phyloP scores from a whole-genome alignment of 2,797 vertebrate genomes.

The Siniperca undulata region DNA sequence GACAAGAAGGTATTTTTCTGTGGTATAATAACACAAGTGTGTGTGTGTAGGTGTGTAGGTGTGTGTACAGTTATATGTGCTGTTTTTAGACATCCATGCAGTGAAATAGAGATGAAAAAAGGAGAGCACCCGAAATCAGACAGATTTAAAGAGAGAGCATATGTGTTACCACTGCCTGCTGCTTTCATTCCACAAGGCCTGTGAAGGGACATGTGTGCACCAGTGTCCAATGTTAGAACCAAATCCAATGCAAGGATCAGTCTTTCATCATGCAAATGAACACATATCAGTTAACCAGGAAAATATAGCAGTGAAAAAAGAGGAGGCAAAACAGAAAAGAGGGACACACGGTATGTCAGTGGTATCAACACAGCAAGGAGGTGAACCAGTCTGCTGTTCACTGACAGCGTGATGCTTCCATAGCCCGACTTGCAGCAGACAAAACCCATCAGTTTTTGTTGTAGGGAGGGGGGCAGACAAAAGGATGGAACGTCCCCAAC shows the following conservation, averaged over 20 bases:
- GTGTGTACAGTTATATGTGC: conserved; percentile 22
- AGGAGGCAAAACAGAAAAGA: conserved; percentile 26
- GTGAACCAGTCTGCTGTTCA: conserved; percentile 61
- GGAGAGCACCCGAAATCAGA: conserved; percentile 5
- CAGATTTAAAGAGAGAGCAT: conserved; percentile 19
- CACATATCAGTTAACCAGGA: conserved; percentile 21
- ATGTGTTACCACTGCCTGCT: conserved; percentile 28
- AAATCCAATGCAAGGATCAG: too few relatives aligned
- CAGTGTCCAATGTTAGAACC: not conserved
- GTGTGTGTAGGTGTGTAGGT: conserved; percentile 30
- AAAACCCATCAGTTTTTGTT: conserved; percentile 62
- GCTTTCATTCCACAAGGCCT: conserved; percentile 48
- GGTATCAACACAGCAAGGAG: conserved; percentile 67
- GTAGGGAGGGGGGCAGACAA: conserved; percentile 54
- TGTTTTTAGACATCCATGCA: conserved; percentile 32
- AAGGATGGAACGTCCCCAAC: conserved; percentile 67
- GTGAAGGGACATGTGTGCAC: conserved; percentile 27
- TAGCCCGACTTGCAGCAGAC: conserved; percentile 47
- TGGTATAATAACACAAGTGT: conserved; percentile 38
- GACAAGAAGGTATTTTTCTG: conserved; percentile 64
- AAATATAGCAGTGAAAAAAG: conserved; percentile 27
- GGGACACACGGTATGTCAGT: conserved; percentile 30
- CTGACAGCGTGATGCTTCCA: conserved; percentile 67
- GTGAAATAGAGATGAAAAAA: conserved; percentile 35
- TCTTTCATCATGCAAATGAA: conserved; percentile 40